These are phyloP conservation scores for Graptemys geographica DNA, from an alignment of 2,797 vertebrate genomes.

Conservation along the genomic window DNA sequence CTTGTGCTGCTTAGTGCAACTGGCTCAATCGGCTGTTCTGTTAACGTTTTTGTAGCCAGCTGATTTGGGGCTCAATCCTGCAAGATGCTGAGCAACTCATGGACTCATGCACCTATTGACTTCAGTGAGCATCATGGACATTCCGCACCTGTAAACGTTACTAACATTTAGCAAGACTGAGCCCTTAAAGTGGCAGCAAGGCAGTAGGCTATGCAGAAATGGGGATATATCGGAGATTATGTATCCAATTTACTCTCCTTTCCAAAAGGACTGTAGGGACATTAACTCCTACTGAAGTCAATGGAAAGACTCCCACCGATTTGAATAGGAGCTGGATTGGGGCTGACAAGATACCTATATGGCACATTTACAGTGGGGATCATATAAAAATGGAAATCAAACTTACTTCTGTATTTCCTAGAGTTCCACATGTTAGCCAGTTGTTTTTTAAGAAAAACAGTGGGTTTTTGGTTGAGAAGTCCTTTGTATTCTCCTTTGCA, in stretches of 20 bases:
- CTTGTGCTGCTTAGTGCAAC: neutral
- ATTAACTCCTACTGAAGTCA: neutral
- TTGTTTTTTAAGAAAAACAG: neutral
- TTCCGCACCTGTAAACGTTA: neutral
- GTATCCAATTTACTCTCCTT: neutral
- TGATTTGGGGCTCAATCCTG: neutral
- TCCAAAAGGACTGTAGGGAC: neutral
- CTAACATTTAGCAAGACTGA: neutral
- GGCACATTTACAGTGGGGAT: neutral
- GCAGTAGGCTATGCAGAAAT: accelerated
- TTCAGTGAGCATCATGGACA: neutral
- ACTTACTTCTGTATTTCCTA: neutral
- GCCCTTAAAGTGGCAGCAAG: neutral
- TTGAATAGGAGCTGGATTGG: neutral
- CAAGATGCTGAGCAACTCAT: neutral
- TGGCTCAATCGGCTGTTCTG: neutral
- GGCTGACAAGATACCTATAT: neutral
- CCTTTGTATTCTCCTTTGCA: neutral
- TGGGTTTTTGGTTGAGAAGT: neutral
- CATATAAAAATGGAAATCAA: neutral
- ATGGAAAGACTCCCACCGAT: neutral
- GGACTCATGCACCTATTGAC: neutral
- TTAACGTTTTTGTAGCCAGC: neutral
- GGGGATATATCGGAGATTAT: neutral
- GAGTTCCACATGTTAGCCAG: neutral